Percentiles rank a stretch among this genome's conserved stretches.
Conservation (phyloP, 2,113 vertebrate genomes). For the Salvelinus alpinus region DNA sequence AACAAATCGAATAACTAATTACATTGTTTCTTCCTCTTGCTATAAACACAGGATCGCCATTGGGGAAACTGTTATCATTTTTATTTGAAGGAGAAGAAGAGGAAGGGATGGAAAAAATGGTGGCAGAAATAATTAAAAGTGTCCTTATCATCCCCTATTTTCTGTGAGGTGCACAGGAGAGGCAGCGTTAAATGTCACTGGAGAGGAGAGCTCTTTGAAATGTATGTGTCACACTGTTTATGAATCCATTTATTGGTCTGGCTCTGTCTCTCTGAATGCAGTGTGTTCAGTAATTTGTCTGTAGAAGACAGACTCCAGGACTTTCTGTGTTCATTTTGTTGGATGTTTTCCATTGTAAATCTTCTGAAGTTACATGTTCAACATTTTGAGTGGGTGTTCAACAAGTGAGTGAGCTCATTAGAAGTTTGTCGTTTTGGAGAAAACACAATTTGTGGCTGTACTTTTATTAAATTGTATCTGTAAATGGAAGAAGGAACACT, state of each 20-base stretch:
- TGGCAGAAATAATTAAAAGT: constrained; percentile 65
- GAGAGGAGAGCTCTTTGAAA: constrained; percentile 48
- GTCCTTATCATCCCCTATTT: constrained; percentile 54
- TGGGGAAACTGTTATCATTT: constrained; percentile 55
- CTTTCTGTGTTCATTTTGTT: constrained; percentile 8
- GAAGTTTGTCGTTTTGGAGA: neutral
- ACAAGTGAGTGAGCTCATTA: too few relatives aligned
- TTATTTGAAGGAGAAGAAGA: constrained; percentile 57
- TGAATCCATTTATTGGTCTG: constrained; percentile 50
- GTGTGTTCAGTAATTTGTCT: constrained; percentile 26
- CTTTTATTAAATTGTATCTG: too few relatives aligned
- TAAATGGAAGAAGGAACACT: neutral
- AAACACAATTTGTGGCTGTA: neutral
- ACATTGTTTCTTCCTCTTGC: constrained; percentile 29
- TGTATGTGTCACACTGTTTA: constrained; percentile 45
- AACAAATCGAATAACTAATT: constrained; percentile 58
- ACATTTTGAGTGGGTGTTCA: too few relatives aligned
- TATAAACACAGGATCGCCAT: constrained; percentile 48
- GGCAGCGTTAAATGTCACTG: constrained; percentile 54
- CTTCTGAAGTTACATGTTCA: too few relatives aligned
- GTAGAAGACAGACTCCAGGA: constrained; percentile 11
- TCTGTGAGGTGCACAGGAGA: constrained; percentile 37
- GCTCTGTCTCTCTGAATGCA: constrained; percentile 14
- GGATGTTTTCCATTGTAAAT: neutral
- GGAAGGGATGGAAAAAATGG: constrained; percentile 28